Conservation (phyloP, 2,888 invertebrate genomes). For the Tromatobia lineatoria region DNA sequence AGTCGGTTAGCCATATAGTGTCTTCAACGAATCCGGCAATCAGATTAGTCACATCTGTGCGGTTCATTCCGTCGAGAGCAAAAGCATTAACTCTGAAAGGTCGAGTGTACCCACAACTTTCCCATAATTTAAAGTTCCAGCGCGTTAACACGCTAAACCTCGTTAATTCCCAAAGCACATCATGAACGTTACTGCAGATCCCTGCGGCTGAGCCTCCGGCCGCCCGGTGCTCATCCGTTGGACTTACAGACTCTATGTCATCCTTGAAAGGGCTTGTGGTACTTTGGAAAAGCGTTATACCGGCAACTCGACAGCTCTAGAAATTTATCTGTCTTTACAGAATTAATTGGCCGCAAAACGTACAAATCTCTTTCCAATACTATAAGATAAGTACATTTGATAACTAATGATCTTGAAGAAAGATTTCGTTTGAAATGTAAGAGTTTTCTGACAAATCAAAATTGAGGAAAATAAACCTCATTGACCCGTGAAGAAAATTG, state of each 20-base stretch:
- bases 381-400: neutral
- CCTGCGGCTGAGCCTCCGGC: conserved; percentile 32
- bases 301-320: neutral
- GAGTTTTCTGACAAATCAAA: no score
- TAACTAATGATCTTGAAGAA: neutral
- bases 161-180: conserved; percentile 61
- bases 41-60: conserved; percentile 34
- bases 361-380: neutral
- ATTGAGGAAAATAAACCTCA: no score
- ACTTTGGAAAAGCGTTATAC: neutral
- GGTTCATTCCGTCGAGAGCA: conserved; percentile 2
- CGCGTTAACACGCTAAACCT: conserved; percentile 58
- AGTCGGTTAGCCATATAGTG: conserved; percentile 19
- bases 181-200: conserved; percentile 37
- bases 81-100: conserved; percentile 40
- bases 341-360: neutral
- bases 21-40: conserved; percentile 12
- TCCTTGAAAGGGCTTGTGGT: conserved; percentile 10
- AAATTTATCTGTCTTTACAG: neutral
- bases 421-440: no score
- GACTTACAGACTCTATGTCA: conserved; percentile 48
- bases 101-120: conserved; percentile 25
- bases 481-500: no score
- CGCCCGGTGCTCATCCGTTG: conserved; percentile 25
- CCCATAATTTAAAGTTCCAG: conserved; percentile 59